Conservation (phyloP, 1,140 invertebrate species). For the Carposina sasakii region DNA sequence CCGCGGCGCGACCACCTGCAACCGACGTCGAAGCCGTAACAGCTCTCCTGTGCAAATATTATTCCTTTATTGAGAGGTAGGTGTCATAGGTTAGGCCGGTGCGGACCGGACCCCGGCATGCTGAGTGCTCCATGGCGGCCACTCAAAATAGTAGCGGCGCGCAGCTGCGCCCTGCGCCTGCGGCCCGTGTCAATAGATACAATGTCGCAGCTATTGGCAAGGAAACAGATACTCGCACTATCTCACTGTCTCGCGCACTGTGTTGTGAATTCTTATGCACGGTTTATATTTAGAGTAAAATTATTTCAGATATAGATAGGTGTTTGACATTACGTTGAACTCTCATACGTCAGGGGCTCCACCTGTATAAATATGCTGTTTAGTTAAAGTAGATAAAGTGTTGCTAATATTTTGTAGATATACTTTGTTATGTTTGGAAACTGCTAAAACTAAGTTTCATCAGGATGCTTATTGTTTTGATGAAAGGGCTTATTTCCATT, state of each 20-base stretch:
- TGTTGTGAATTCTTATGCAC: conserved; percentile 71
- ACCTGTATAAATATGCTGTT: conserved; percentile 60
- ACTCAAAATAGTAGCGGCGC: conserved; percentile 51
- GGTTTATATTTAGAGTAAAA: conserved; percentile 70
- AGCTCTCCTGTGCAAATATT: conserved; percentile 25
- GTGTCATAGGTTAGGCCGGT: conserved; percentile 16
- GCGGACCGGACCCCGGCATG: conserved; percentile 22
- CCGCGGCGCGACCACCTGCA: conserved; percentile 46
- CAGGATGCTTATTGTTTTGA: too few species aligned
- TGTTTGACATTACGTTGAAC: conserved; percentile 72
- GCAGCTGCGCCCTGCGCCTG: conserved; percentile 45
- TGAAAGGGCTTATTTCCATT: too few species aligned
- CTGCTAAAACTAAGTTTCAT: too few species aligned
- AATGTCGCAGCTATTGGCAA: conserved; percentile 69
- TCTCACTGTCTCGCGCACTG: conserved; percentile 69
- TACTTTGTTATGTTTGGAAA: too few species aligned
- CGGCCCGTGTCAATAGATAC: conserved; percentile 65
- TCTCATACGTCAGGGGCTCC: conserved; percentile 67
- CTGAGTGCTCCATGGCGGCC: too few species aligned
- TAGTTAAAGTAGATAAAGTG: too few species aligned
- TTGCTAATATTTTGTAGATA: too few species aligned
- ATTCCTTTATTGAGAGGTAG: conserved; percentile 48
- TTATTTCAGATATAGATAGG: conserved; percentile 72
- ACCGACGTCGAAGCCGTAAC: conserved; percentile 13
- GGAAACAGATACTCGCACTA: conserved; percentile 67